Evolutionary conservation across 2,113 vertebrate species (phyloP), one percentile per base, ranked within the genome.

Genomic region (Cyrtonyx montezumae): DNA sequence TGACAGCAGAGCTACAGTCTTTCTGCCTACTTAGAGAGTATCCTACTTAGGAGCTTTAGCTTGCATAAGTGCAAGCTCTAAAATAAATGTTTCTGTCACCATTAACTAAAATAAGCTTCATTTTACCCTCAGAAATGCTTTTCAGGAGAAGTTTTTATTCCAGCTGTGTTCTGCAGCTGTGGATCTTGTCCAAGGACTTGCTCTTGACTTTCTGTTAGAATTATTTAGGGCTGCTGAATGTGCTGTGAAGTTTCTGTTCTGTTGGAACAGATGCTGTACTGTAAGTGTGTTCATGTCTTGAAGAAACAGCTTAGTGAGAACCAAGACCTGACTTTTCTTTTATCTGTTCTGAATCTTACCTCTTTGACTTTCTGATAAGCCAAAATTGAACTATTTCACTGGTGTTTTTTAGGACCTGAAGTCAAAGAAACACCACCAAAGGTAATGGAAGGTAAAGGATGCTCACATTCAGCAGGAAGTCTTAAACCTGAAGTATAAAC

Each of bases 81-180:
- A 68, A 89, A 43, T 55, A 74, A 88, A 71, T 13, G 2, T 30
- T 42, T 78, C 43, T 79, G 37, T 59, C 23, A 1, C n/a, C 2
- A 0, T 9, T 30, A 12, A 25, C 0, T 2, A 68, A 9, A 16
- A 1, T 9, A 28, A 48, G 11, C 74, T 49, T 37, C 11, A 1
- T 1, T 8, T 3, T 30, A 36, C 11, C 25, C 28, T 87, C n/a
- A 12, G 8, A 68, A 15, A 23, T 12, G 55, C 74, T 91, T 73
- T 37, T 37, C 69, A 76, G 84, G 36, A n/a, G 81, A 51, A 25
- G 11, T 9, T 45, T 66, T 14, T 77, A 1, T 42, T 43, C n/a
- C 34, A 49, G 11, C 30, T 28, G 66, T 22, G 36, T 66, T 32
- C 32, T 34, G 26, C 48, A 23, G 58, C 65, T 46, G 32, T 40